Base-by-base conservation (phyloP, 2,113 vertebrate species). In the Syngnathoides biaculeatus region DNA sequence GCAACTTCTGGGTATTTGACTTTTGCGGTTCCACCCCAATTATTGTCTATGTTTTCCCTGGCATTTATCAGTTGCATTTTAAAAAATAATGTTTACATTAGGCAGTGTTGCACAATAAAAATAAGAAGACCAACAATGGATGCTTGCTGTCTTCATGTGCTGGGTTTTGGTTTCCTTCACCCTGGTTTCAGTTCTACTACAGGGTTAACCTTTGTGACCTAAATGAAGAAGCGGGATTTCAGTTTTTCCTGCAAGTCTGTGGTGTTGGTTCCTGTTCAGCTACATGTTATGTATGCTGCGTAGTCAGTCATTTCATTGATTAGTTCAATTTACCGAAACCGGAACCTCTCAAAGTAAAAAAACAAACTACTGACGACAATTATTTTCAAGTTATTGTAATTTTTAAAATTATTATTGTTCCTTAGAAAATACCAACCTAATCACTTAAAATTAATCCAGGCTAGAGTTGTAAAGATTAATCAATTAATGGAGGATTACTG, bases 111-210 rank as follows among this genome's bases (percentile, higher is more conserved):
- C 20, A 10, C 35, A 20, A 60, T 39, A 22, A 42, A 61, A 42
- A 5, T 24, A 61, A 40, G 19, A 22, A 61, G 2, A 26, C 27
- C 38, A 61, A 40, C 38, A 61, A 40, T 60, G 19, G 11, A 65
- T 12, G 40, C 48, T 48, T 12, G 43, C 11, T 65, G 66, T 24
- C 56, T 59, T 72, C 50, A 20, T 39, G 30, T 74, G 64, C 27
- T 30, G 13, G 22, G 68, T 78, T 78, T 84, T 76, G 57, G 81
- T 73, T 87, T 88, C 86, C 86, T 80, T 60, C 68, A 70, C 58
- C 67, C 24, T 55, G 64, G 81, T 89, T 89, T 89, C 88, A 84
- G 74, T 89, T 89, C 88, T 82, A 61, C 68, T 60, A 70, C 68
- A 47, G 47, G 57, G 59, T 15, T 50, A 71, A 77, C 40, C 69